phyloP scores from a whole-genome alignment of 2,797 vertebrate genomes.

The Calcarius lapponicus region DNA sequence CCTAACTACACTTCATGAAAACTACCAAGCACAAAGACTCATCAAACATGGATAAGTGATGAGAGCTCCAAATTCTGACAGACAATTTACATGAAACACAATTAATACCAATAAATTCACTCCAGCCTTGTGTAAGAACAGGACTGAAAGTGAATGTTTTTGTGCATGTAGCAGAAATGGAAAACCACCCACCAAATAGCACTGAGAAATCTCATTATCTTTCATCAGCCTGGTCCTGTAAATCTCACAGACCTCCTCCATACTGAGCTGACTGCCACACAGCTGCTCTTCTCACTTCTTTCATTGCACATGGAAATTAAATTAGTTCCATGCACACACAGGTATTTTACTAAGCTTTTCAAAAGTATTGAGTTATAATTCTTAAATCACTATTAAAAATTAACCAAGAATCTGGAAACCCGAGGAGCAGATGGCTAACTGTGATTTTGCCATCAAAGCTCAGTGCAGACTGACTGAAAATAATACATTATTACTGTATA shows the following conservation, averaged over 20 bases:
- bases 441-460: not conserved
- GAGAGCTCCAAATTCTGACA: not conserved
- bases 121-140: not conserved
- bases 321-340: not conserved
- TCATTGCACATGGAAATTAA: not conserved
- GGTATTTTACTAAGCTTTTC: not conserved
- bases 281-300: not conserved
- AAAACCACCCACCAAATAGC: not conserved
- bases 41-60: not conserved
- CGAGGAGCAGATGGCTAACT: not conserved
- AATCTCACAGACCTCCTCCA: not conserved
- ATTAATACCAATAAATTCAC: not conserved
- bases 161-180: not conserved
- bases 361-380: not conserved
- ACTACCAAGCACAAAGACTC: not conserved
- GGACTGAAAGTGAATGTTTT: not conserved
- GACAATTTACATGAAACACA: not conserved
- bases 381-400: not conserved
- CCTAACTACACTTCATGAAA: not conserved
- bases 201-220: not conserved
- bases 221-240: not conserved
- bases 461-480: not conserved
- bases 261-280: fast-evolving
- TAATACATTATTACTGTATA: not conserved
- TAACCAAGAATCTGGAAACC: not conserved